Percentiles rank a stretch among this genome's conserved stretches.
phyloP scores from a whole-genome alignment of 2,888 invertebrate genomes.

The Sthenelais limicola region DNA sequence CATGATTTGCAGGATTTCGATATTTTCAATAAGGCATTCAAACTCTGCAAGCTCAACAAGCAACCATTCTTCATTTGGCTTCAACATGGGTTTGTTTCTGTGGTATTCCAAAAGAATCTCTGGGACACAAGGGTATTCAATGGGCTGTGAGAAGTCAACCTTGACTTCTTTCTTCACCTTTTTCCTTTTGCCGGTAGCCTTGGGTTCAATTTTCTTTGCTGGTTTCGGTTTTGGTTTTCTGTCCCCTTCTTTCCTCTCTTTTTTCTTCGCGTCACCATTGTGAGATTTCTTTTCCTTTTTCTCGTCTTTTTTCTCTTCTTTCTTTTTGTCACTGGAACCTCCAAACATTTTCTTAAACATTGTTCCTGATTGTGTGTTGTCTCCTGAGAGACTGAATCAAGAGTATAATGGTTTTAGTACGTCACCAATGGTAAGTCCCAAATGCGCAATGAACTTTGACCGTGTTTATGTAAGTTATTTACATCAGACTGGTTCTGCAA shows the following conservation, averaged over 20 bases:
- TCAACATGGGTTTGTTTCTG: conserved; percentile 52
- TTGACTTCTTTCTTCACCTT: conserved; percentile 14
- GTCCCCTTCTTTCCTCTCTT: neutral
- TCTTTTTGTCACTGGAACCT: conserved; percentile 3
- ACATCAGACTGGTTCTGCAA: no score
- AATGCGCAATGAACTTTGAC: no score
- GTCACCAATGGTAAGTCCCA: no score
- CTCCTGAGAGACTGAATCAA: no score
- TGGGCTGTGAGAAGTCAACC: conserved; percentile 41
- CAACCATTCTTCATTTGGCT: conserved; percentile 54
- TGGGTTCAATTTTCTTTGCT: neutral
- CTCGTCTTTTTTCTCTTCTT: conserved; percentile 24
- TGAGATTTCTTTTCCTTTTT: conserved; percentile 1
- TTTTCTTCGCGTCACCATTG: neutral
- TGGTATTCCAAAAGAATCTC: conserved; percentile 54
- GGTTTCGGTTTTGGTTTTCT: neutral
- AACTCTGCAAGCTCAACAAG: conserved; percentile 54
- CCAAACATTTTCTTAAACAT: conserved; percentile 39
- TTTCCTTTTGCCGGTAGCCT: conserved; percentile 10
- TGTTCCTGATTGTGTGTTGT: neutral
- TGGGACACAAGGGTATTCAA: conserved; percentile 52
- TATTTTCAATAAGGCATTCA: conserved; percentile 53
- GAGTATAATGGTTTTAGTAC: no score
- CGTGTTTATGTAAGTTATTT: no score
- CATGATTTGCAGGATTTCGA: conserved; percentile 47